Evolutionary conservation across 2,113 vertebrate genomes (phyloP), one percentile per base, ranked within the genome.

Genomic region (Nannobrachium achirus): DNA sequence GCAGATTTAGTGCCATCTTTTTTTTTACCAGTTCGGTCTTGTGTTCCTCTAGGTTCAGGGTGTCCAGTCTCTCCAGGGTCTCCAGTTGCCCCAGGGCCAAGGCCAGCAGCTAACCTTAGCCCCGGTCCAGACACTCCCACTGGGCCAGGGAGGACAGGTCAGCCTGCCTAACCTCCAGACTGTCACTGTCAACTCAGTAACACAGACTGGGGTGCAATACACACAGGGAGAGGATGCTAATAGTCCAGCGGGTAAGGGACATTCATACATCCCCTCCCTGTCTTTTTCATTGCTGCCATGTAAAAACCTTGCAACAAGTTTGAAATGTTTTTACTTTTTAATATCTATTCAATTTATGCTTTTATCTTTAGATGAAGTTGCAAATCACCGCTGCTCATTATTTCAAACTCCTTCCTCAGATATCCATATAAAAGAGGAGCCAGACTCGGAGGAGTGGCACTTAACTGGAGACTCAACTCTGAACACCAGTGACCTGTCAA

Each of bases 371-470:
- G 3, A 33, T 33, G 25, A 41, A 7, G 8, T 45, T 33, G 18
- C 65, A 1, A 0, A 11, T 19, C 1, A 19, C 1, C 5, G 19
- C 8, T 13, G 19, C 3, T n/a, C 33, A 2, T 25, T 33, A 33
- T 33, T 33, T 33, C 3, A 33, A 33, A 33, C 40, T 6, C 16
- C 20, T 59, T 67, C 79, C 14, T n/a, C 86, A 99, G 98, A 94
- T 88, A 97, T 98, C 87, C 95, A 96, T 71, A 99, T 99, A 89
- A 99, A 99, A 88, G 98, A 99, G 86, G 98, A 98, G 75, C 97
- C 97, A 16, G 97, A 99, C 90, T 96, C 97, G 6, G 97, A 99
- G 84, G 96, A 98, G 71, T 99, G 98, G 98, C 94, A 95, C 80
- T 93, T 98, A 84, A 93, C 94, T 70, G 93, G 95, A 52, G 95